phyloP scores from a whole-genome alignment of 2,797 vertebrate genomes.

The Scomberomorus guttatus region DNA sequence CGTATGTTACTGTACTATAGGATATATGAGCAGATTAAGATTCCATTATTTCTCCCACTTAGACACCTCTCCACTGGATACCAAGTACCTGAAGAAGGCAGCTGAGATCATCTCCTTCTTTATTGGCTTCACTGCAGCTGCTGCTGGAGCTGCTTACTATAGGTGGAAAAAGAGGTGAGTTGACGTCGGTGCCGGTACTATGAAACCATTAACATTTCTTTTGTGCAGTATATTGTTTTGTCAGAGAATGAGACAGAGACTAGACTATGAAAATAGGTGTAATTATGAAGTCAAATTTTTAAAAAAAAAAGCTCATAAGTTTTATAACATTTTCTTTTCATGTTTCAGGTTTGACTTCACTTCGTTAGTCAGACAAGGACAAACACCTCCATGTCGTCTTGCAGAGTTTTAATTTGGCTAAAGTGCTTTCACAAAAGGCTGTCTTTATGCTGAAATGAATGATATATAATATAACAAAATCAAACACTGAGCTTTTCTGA shows the following conservation, averaged over 20 bases:
- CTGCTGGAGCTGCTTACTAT: slow-evolving; percentile 29
- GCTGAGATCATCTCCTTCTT: slow-evolving; percentile 27
- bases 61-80: slow-evolving; percentile 31
- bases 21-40: neutral
- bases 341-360: slow-evolving; percentile 32
- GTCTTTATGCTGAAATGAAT: neutral
- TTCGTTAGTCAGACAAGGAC: neutral
- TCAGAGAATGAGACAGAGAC: neutral
- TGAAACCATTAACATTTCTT: neutral
- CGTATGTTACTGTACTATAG: neutral
- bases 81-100: slow-evolving; percentile 10
- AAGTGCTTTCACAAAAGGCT: neutral
- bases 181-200: neutral
- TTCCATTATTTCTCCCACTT: neutral
- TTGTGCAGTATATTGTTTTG: neutral
- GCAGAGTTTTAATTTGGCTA: neutral
- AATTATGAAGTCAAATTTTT: no score
- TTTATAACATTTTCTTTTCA: slow-evolving; percentile 1
- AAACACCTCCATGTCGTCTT: neutral
- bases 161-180: slow-evolving; percentile 41
- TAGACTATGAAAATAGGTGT: no score
- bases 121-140: slow-evolving; percentile 10
- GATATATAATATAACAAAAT: neutral
- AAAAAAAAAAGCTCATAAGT: no score
- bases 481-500: neutral